Evolutionary conservation across 2,113 vertebrate genomes (phyloP).

Genomic region (Pontoporia blainvillei): DNA sequence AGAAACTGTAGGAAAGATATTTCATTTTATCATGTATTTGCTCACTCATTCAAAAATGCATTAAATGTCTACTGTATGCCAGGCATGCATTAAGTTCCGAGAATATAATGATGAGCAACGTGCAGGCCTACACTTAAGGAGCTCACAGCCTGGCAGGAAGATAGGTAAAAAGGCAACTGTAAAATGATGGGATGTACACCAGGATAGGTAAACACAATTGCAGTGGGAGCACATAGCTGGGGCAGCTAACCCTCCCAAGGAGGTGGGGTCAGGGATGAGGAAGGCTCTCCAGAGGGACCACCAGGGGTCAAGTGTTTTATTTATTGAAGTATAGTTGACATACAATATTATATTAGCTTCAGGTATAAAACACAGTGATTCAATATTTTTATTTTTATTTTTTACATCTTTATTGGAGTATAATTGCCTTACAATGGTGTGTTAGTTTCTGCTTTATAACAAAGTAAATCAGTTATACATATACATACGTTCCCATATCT

Average conservation of each 20-base stretch:
- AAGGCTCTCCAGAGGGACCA: neutral
- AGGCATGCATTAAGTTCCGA: neutral
- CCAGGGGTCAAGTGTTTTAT: neutral
- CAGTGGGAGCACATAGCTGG: neutral
- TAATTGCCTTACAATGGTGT: no score
- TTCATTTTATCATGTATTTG: neutral
- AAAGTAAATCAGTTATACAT: no score
- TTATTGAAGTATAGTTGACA: neutral
- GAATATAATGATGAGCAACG: neutral
- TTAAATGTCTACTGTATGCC: neutral
- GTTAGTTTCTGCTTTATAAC: no score
- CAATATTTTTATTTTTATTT: neutral
- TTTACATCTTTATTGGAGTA: no score
- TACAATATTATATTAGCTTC: neutral
- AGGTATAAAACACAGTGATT: neutral
- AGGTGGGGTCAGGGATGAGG: neutral
- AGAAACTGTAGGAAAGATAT: neutral
- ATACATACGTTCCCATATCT: no score
- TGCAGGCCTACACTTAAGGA: neutral
- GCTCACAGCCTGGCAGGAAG: neutral
- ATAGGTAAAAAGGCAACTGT: neutral
- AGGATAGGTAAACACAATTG: neutral
- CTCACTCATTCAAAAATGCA: neutral
- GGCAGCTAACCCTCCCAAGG: neutral
- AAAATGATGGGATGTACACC: neutral